Conservation (phyloP, 2,888 invertebrate species). For the Drosophila neutralis region DNA sequence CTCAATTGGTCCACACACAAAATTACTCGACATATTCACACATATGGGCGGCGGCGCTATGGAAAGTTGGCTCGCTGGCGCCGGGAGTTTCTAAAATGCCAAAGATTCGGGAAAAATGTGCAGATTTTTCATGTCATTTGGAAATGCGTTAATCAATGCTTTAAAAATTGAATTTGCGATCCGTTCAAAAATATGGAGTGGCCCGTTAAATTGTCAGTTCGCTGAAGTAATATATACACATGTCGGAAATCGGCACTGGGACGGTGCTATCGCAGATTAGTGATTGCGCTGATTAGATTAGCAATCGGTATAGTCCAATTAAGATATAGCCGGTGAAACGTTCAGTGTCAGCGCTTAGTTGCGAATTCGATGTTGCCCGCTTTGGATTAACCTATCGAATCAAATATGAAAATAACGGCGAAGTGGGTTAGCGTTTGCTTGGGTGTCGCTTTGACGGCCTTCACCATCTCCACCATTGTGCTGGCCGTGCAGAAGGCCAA, state of each 20-base stretch:
- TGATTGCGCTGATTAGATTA: slow-evolving; percentile 69
- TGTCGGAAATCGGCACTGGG: neutral
- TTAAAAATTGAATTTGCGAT: slow-evolving; percentile 20
- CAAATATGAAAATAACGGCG: slow-evolving; percentile 77
- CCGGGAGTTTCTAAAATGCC: slow-evolving; percentile 64
- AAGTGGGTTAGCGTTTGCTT: slow-evolving; percentile 78
- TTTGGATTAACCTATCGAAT: slow-evolving; percentile 42
- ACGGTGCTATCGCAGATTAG: slow-evolving; percentile 20
- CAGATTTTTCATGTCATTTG: slow-evolving; percentile 65
- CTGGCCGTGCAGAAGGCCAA: slow-evolving; percentile 85
- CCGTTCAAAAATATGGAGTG: slow-evolving; percentile 24
- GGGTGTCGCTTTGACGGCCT: slow-evolving; percentile 80
- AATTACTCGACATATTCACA: slow-evolving; percentile 29
- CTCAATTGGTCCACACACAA: slow-evolving; percentile 58
- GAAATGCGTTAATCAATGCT: slow-evolving; percentile 52
- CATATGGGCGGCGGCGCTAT: slow-evolving; percentile 64
- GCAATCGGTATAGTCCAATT: slow-evolving; percentile 57
- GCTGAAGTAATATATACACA: slow-evolving; percentile 10
- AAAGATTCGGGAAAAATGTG: slow-evolving; percentile 55
- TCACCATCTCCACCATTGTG: slow-evolving; percentile 86
- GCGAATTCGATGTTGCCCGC: slow-evolving; percentile 42
- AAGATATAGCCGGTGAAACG: slow-evolving; percentile 51
- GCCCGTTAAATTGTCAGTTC: slow-evolving; percentile 48
- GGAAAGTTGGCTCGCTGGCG: slow-evolving; percentile 64
- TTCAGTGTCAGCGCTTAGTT: slow-evolving; percentile 55